phyloP scores from a whole-genome alignment of 1,140 invertebrate species.

The Achroia grisella region DNA sequence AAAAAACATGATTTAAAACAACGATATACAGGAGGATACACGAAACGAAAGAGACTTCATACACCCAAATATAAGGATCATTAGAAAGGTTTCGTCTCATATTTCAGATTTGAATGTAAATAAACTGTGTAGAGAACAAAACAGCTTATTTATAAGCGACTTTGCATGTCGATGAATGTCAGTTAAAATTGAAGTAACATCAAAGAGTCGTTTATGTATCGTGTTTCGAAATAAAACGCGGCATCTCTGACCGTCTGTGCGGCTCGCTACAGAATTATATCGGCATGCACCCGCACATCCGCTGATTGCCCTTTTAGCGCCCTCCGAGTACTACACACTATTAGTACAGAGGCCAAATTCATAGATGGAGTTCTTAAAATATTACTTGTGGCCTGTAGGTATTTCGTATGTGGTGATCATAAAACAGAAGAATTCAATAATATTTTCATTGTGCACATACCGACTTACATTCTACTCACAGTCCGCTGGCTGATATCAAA shows the following conservation, averaged over 20 bases:
- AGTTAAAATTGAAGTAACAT: conserved; percentile 44
- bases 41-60: background rate
- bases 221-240: conserved; percentile 40
- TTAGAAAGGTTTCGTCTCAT: conserved; percentile 2
- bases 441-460: no score
- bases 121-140: conserved; percentile 3
- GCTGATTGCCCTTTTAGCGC: conserved; percentile 21
- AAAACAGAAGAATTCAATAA: no score
- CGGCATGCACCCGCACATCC: conserved; percentile 27
- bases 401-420: no score
- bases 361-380: no score
- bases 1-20: no score
- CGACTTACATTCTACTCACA: no score
- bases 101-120: conserved; percentile 1
- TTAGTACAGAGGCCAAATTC: background rate
- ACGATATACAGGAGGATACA: no score
- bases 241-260: no score
- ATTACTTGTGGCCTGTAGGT: no score
- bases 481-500: no score
- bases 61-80: background rate
- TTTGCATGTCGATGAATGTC: conserved; percentile 39
- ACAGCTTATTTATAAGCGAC: conserved; percentile 25
- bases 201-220: conserved; percentile 46
- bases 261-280: conserved; percentile 26
- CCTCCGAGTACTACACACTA: conserved; percentile 1